phyloP scores from a whole-genome alignment of 2,797 vertebrate species.

The Danio aesculapii region DNA sequence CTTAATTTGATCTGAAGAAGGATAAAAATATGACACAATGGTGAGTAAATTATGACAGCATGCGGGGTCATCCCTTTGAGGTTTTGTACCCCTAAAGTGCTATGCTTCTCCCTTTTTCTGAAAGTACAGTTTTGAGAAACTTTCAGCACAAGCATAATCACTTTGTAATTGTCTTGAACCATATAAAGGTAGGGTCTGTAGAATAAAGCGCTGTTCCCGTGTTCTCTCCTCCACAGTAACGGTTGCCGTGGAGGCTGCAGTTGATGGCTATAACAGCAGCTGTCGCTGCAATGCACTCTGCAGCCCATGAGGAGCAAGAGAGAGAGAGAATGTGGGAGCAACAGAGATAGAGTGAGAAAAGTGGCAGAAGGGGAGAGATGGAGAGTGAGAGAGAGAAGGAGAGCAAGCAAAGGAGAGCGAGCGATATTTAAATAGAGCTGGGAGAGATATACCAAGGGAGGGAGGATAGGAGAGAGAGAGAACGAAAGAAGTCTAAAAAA shows the following conservation, averaged over 20 bases:
- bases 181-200: conserved; percentile 34
- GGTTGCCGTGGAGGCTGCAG: conserved; percentile 64
- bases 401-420: neutral
- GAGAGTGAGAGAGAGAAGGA: conserved; percentile 28
- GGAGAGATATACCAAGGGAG: conserved; percentile 41
- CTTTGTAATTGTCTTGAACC: conserved; percentile 26
- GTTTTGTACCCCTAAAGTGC: neutral
- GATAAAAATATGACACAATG: too few species aligned
- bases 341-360: conserved; percentile 37
- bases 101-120: neutral
- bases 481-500: conserved; percentile 25
- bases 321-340: conserved; percentile 23
- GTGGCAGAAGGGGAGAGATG: conserved; percentile 20
- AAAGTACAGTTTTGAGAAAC: neutral
- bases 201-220: conserved; percentile 29
- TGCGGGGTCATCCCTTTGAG: neutral
- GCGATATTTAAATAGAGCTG: conserved; percentile 50
- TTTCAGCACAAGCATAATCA: conserved; percentile 1
- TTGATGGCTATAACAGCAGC: conserved; percentile 67
- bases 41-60: too few species aligned
- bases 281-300: conserved; percentile 66
- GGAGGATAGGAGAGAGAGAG: conserved; percentile 6
- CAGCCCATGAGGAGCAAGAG: conserved; percentile 40
- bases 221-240: conserved; percentile 57
- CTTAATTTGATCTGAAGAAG: neutral